phyloP scores from a whole-genome alignment of 2,797 vertebrate species.

The Poecilia wingei region DNA sequence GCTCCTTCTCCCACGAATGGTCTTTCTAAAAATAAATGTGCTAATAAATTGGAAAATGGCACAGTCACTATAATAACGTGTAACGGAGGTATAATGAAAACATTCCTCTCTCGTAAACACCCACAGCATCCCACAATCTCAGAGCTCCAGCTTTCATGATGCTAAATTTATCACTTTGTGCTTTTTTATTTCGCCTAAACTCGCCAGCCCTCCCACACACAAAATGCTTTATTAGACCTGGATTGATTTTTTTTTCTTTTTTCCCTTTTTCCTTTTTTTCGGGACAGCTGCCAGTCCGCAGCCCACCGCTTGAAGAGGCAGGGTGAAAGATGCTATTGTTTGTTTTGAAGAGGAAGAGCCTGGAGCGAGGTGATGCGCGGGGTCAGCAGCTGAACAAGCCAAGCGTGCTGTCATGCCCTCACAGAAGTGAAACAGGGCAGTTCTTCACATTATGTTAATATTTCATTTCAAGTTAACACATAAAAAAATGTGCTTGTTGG shows the following conservation, averaged over 20 bases:
- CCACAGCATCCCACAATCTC: slow-evolving; percentile 8
- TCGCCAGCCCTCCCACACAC: slow-evolving; percentile 41
- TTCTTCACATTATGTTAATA: too few species aligned
- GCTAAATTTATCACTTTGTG: slow-evolving; percentile 37
- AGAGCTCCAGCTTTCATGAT: slow-evolving; percentile 32
- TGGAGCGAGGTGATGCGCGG: slow-evolving; percentile 64
- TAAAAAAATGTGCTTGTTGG: too few species aligned
- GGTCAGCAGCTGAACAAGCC: slow-evolving; percentile 70
- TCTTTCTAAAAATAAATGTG: slow-evolving; percentile 15
- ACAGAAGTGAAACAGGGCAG: too few species aligned
- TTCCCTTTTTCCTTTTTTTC: too few species aligned
- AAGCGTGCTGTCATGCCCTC: slow-evolving; percentile 44
- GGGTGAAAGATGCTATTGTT: slow-evolving; percentile 66
- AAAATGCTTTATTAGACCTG: slow-evolving; percentile 46
- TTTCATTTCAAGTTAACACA: too few species aligned
- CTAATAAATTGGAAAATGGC: slow-evolving; percentile 9
- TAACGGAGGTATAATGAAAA: slow-evolving; percentile 16
- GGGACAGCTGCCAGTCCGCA: slow-evolving; percentile 48
- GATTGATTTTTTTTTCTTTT: slow-evolving; percentile 12
- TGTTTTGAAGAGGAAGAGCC: slow-evolving; percentile 49
- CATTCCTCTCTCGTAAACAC: slow-evolving; percentile 4
- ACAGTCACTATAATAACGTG: slow-evolving; percentile 14
- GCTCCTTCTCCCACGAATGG: not conserved
- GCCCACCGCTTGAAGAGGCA: slow-evolving; percentile 53
- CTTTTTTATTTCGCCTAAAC: slow-evolving; percentile 30